Evolutionary conservation across 2,797 vertebrate species (phyloP).

Genomic region (Acipenser ruthenus): DNA sequence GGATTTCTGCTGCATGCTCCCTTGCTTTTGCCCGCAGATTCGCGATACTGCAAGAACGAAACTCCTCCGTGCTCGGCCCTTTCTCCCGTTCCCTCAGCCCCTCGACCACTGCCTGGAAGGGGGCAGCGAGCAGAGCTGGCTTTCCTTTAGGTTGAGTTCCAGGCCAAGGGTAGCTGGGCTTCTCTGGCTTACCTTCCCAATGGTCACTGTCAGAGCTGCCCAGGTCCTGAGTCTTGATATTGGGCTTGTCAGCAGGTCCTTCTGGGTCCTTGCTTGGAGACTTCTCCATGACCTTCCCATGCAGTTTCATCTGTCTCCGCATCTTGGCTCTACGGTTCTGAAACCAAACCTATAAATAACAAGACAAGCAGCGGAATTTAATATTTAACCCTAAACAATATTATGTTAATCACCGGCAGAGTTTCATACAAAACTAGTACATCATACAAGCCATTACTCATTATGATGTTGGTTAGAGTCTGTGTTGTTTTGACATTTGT

Average conservation of each 20-base stretch:
- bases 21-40: constrained; percentile 66
- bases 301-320: constrained; percentile 72
- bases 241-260: constrained; percentile 22
- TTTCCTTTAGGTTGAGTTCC: constrained; percentile 16
- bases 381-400: no score
- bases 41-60: constrained; percentile 70
- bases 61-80: constrained; percentile 47
- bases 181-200: constrained; percentile 45
- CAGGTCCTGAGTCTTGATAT: constrained; percentile 22
- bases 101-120: constrained; percentile 18
- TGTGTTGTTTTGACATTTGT: no score
- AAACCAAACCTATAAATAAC: constrained; percentile 66
- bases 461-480: no score
- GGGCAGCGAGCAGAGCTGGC: constrained; percentile 14
- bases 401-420: no score
- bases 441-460: no score
- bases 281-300: constrained; percentile 39
- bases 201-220: constrained; percentile 36
- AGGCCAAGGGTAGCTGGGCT: constrained; percentile 36
- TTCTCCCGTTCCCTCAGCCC: constrained; percentile 35
- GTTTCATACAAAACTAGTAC: no score
- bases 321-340: constrained; percentile 78
- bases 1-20: constrained; percentile 63
- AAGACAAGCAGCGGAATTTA: not conserved
- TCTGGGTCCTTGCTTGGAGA: constrained; percentile 33